Percentiles rank a stretch among this genome's conserved stretches.
These are phyloP conservation scores for Orchestia grillus DNA, from an alignment of 1,140 invertebrate species.

Conservation along the genomic window DNA sequence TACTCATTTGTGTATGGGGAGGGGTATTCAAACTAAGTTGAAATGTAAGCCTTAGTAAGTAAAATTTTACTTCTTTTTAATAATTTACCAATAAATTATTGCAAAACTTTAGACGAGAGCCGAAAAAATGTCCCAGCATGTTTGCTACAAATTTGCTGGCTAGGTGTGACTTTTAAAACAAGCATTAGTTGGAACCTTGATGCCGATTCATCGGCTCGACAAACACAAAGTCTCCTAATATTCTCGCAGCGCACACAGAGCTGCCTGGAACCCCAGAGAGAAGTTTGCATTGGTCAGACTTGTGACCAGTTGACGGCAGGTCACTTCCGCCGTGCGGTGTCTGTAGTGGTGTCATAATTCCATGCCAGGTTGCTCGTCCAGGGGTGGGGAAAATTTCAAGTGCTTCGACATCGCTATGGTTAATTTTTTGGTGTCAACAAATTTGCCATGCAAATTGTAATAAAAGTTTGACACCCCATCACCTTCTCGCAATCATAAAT, in stretches of 20 bases:
- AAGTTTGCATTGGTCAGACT: background rate
- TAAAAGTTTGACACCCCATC: too few relatives aligned
- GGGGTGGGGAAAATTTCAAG: background rate
- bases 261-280: too few relatives aligned
- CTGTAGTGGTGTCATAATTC: background rate
- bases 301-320: background rate
- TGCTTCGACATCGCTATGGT: background rate
- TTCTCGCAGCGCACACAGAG: background rate
- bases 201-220: background rate
- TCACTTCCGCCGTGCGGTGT: background rate
- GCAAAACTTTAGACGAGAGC: background rate
- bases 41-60: background rate
- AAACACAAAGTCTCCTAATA: background rate
- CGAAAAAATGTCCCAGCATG: background rate
- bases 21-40: background rate
- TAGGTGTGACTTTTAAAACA: background rate
- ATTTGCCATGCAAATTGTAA: background rate
- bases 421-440: background rate
- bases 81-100: background rate
- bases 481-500: too few relatives aligned
- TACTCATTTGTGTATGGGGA: too few relatives aligned
- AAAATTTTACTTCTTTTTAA: background rate
- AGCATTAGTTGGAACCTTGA: background rate
- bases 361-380: background rate
- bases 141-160: background rate